Evolutionary conservation across 2,113 vertebrate genomes (phyloP).

Genomic region (Melanotaenia duboulayi): DNA sequence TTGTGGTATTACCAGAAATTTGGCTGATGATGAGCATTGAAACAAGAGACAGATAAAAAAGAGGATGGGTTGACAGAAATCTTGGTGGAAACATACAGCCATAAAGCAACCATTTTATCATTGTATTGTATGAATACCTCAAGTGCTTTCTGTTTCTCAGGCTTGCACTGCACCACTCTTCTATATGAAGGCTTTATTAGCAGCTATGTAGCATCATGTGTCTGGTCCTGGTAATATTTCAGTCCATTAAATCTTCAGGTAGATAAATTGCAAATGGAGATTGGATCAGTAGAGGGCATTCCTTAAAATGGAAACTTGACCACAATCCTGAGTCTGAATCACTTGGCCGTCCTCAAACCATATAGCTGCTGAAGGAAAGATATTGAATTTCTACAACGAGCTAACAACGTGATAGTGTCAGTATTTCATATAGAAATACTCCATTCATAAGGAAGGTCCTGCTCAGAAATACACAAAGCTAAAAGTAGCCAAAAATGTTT

Average conservation of each 20-base stretch:
- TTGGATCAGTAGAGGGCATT: slow-evolving; percentile 38
- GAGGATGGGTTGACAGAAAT: slow-evolving; percentile 34
- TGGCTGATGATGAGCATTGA: slow-evolving; percentile 45
- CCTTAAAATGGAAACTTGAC: slow-evolving; percentile 70
- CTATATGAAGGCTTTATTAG: slow-evolving; percentile 58
- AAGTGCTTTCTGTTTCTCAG: slow-evolving; percentile 11
- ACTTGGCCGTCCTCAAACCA: background rate
- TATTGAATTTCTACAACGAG: slow-evolving; percentile 4
- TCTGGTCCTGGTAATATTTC: slow-evolving; percentile 12
- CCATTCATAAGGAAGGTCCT: background rate
- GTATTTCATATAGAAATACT: slow-evolving; percentile 39
- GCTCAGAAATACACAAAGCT: background rate
- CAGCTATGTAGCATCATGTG: slow-evolving; percentile 18
- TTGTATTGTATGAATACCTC: background rate
- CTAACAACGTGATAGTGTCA: slow-evolving; percentile 8
- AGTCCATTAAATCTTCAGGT: slow-evolving; percentile 54
- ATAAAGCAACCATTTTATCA: slow-evolving; percentile 19
- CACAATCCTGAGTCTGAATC: slow-evolving; percentile 27
- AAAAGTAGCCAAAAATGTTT: background rate
- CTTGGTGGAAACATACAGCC: slow-evolving; percentile 9
- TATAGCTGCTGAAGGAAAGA: slow-evolving; percentile 22
- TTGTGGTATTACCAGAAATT: slow-evolving; percentile 51
- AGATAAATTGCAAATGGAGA: slow-evolving; percentile 56
- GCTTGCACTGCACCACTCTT: slow-evolving; percentile 8
- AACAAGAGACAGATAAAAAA: slow-evolving; percentile 25